phyloP scores from a whole-genome alignment of 1,140 invertebrate genomes.

The Hesperophylax magnus region DNA sequence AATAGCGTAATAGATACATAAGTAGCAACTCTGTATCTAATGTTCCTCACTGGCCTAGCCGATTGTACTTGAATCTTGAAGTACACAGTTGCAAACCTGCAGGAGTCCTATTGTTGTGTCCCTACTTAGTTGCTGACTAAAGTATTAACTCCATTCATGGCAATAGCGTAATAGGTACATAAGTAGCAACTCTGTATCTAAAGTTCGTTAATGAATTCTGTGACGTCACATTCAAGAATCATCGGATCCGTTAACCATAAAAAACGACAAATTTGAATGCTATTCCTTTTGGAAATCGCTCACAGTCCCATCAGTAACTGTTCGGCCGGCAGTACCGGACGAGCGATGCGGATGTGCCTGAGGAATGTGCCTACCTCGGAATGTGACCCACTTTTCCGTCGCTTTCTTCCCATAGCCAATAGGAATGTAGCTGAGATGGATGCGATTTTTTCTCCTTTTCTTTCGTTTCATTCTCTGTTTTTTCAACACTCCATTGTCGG shows the following conservation, averaged over 20 bases:
- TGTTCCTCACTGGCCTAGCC: too few relatives aligned
- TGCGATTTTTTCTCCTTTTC: constrained; percentile 23
- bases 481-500: constrained; percentile 3
- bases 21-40: too few relatives aligned
- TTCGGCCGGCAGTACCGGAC: constrained; percentile 3
- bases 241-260: constrained; percentile 25
- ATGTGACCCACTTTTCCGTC: constrained; percentile 52
- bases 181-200: too few relatives aligned
- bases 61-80: too few relatives aligned
- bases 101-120: too few relatives aligned
- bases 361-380: constrained; percentile 52
- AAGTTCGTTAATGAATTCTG: constrained; percentile 12
- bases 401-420: constrained; percentile 44
- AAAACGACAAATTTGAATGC: constrained; percentile 34
- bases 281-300: constrained; percentile 24
- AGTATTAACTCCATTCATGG: too few relatives aligned
- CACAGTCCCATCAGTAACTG: constrained; percentile 1
- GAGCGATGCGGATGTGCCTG: constrained; percentile 40
- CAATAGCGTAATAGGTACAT: too few relatives aligned
- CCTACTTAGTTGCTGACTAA: too few relatives aligned
- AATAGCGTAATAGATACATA: too few relatives aligned
- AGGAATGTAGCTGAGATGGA: constrained; percentile 25
- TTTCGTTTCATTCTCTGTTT: constrained; percentile 37
- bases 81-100: too few relatives aligned
- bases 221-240: constrained; percentile 19